A percentile compares a stretch with the other conserved stretches of the same genome.
Evolutionary conservation across 2,888 invertebrate genomes (phyloP).

Genomic region (Eupithecia vulgata): DNA sequence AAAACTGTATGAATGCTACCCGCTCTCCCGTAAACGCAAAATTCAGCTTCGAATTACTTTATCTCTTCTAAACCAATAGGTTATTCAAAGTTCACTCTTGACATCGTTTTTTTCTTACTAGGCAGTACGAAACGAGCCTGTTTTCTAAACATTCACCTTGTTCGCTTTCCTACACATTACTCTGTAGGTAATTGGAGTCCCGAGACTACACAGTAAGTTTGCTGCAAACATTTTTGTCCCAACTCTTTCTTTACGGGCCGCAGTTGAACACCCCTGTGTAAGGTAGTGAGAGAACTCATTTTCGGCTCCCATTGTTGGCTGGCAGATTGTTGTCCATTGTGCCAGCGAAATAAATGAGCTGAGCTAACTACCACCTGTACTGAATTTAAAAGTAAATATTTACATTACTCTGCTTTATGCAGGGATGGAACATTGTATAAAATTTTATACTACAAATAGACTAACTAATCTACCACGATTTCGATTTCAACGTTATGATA

Average conservation of each 20-base stretch:
- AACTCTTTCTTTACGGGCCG: slow-evolving; percentile 5
- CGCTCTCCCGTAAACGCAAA: no score
- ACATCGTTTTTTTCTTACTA: no score
- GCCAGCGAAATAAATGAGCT: slow-evolving; percentile 36
- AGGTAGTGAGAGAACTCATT: slow-evolving; percentile 40
- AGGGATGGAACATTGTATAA: not conserved
- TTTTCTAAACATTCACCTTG: not conserved
- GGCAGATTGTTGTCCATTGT: slow-evolving; percentile 39
- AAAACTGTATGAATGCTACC: no score
- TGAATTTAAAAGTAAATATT: slow-evolving; percentile 1
- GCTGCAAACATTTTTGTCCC: not conserved
- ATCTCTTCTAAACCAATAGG: no score
- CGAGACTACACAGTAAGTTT: not conserved
- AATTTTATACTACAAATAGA: not conserved
- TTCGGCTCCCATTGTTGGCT: slow-evolving; percentile 40
- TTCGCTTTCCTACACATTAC: not conserved
- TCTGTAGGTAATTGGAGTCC: not conserved
- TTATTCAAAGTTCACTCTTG: no score
- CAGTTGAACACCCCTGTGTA: slow-evolving; percentile 20
- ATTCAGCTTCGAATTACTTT: no score
- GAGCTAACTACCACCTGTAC: slow-evolving; percentile 18
- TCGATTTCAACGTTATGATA: no score
- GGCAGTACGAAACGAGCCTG: not conserved
- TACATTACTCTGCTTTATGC: not conserved
- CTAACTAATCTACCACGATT: not conserved